Conservation (phyloP, 1,140 invertebrate genomes). For the Bradynema listronoti region DNA sequence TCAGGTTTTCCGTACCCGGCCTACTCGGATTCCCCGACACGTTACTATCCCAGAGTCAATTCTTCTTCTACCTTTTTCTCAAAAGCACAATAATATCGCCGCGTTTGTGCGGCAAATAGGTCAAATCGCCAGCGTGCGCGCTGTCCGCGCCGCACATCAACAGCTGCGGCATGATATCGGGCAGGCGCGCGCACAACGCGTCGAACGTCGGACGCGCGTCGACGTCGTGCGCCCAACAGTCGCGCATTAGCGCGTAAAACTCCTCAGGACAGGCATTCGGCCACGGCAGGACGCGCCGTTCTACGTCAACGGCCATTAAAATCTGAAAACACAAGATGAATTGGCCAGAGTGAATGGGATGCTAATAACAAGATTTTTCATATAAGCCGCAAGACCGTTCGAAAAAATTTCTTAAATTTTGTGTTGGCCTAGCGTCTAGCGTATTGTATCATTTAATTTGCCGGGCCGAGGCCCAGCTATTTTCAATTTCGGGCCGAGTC, state of each 20-base stretch:
- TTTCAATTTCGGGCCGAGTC: not conserved
- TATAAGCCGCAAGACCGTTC: not conserved
- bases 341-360: not conserved
- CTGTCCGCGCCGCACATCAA: constrained; percentile 64
- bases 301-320: constrained; percentile 85
- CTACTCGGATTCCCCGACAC: not conserved
- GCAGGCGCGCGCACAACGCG: constrained; percentile 71
- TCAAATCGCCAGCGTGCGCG: constrained; percentile 49
- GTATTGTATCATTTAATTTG: not conserved
- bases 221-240: constrained; percentile 89
- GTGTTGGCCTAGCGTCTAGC: too few relatives aligned
- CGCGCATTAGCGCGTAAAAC: constrained; percentile 82
- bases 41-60: not conserved
- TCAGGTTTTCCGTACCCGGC: not conserved
- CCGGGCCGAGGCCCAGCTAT: not conserved
- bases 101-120: constrained; percentile 74
- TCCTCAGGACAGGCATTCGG: constrained; percentile 89
- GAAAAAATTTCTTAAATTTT: not conserved
- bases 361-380: not conserved
- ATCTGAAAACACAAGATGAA: constrained; percentile 66
- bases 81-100: constrained; percentile 87
- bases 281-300: constrained; percentile 71
- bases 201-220: constrained; percentile 80
- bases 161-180: constrained; percentile 76
- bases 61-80: constrained; percentile 69